Evolutionary conservation across 2,113 vertebrate genomes (phyloP).

Genomic region (Smithornis capensis): DNA sequence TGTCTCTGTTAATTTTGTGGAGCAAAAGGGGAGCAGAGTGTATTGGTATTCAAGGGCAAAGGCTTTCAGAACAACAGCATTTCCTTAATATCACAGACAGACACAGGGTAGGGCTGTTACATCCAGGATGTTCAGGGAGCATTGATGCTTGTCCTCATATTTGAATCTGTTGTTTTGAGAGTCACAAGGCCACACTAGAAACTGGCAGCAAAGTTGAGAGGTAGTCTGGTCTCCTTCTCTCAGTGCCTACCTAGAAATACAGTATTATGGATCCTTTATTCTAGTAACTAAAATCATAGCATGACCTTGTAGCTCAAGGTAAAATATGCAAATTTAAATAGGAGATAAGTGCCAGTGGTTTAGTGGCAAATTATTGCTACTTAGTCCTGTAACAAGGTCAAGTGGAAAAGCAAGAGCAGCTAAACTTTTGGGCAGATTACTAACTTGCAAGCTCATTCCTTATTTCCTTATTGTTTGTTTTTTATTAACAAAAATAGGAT

Average conservation of each 20-base stretch:
- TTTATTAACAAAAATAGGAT: not conserved
- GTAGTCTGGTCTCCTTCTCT: not conserved
- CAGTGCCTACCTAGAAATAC: not conserved
- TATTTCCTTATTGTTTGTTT: not conserved
- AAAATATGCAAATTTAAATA: not conserved
- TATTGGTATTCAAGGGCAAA: constrained; percentile 1
- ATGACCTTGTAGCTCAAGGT: not conserved
- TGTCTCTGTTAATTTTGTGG: not conserved
- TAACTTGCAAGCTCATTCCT: not conserved
- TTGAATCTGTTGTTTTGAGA: not conserved
- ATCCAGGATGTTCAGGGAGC: not conserved
- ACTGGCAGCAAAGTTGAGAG: not conserved
- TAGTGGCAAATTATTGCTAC: not conserved
- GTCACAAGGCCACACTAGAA: not conserved
- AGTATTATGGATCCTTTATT: not conserved
- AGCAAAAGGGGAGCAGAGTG: not conserved
- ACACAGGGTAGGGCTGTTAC: not conserved
- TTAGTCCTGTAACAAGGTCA: not conserved
- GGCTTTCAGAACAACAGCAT: not conserved
- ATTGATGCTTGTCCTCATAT: not conserved
- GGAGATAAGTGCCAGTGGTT: not conserved
- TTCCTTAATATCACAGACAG: not conserved
- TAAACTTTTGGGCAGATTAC: not conserved
- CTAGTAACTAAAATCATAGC: not conserved
- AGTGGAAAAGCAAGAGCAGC: not conserved